Base-by-base conservation (phyloP, 2,797 vertebrate genomes). In the Remorina albescens region DNA sequence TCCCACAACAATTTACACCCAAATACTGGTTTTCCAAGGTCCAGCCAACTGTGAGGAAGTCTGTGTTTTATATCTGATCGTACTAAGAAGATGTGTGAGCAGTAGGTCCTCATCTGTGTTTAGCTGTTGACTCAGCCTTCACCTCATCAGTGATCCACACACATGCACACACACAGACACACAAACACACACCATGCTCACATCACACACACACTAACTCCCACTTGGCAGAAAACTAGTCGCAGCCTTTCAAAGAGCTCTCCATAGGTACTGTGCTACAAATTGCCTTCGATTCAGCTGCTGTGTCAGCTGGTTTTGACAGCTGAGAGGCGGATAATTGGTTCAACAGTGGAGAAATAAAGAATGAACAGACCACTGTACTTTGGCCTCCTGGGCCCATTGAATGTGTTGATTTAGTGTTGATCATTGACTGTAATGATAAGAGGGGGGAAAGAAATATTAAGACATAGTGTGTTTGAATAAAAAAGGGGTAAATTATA, bases 221-320 rank as follows among this genome's bases (percentile, higher is more conserved):
- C 64, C 64, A 67, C 82, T 81, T 86, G 84, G 86, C 83, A 90
- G 79, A 73, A 71, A 80, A 83, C 65, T 64, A 80, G 84, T 76
- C 82, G 82, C 87, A 86, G 82, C 69, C 74, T 84, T 85, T 92
- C 84, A 88, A 89, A 82, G 71, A 54, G 84, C 85, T 83, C 88
- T 87, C 86, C 77, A 86, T 86, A 92, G 90, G 88, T 92, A 87
- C 81, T 66, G 62, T 18, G 69, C 83, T 84, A 87, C 89, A 91
- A 87, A 89, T 84, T 89, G 83, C 84, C 83, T 89, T 88, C 76
- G 74, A 90, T 88, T 91, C 74, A 79, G 88, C 84, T 86, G 90
- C 87, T 88, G 86, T 81, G 78, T 93, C 91, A 91, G 90, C 90
- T 81, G 78, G 37, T 89, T 88, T 82, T 90, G 90, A 85, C 86